These are phyloP conservation scores for Gopherus evgoodei DNA, from an alignment of 2,113 vertebrate species.

Conservation along the genomic window DNA sequence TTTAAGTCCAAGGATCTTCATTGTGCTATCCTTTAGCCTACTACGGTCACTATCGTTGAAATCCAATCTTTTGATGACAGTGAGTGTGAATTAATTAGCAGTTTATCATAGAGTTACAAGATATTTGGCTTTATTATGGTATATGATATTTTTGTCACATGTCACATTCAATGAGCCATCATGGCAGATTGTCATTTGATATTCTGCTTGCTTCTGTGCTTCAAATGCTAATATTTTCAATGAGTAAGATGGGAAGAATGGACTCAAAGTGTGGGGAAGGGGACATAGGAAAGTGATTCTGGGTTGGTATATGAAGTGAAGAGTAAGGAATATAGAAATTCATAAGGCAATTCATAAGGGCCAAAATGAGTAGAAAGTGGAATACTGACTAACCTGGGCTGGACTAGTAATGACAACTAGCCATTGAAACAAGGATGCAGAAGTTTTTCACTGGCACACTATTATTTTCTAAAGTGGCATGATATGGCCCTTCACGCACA, in stretches of 20 bases:
- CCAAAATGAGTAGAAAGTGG: background rate
- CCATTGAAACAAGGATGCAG: rapidly evolving
- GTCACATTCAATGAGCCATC: background rate
- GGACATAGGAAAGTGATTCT: background rate
- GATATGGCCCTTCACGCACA: background rate
- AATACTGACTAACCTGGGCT: rapidly evolving
- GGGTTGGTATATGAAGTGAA: background rate
- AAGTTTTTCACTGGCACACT: background rate
- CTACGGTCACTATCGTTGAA: background rate
- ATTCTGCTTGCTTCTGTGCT: background rate
- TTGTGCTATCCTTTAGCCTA: background rate
- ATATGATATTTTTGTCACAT: background rate
- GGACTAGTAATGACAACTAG: background rate
- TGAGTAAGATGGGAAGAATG: background rate
- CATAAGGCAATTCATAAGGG: background rate
- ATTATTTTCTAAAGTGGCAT: background rate
- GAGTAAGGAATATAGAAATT: background rate
- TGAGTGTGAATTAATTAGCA: background rate
- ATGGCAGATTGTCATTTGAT: background rate
- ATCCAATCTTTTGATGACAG: background rate
- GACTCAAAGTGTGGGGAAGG: background rate
- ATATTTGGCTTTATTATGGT: background rate
- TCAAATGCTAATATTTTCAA: background rate
- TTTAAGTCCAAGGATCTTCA: slow-evolving; percentile 3
- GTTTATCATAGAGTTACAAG: background rate